Evolutionary conservation across 2,113 vertebrate species (phyloP), one percentile per base, ranked within the genome.

Genomic region (Elephas maximus): DNA sequence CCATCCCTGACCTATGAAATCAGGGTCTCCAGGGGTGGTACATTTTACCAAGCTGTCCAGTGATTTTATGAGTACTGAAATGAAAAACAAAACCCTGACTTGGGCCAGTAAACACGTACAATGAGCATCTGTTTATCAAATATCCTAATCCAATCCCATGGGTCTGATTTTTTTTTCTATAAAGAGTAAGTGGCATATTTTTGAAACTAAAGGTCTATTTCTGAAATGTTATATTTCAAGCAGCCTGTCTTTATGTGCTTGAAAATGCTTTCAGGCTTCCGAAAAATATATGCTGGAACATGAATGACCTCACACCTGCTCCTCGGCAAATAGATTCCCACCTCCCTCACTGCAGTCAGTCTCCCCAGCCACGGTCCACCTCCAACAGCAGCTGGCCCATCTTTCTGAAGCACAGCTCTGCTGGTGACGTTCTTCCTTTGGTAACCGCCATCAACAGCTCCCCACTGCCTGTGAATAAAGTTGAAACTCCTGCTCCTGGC

Each of bases 191-290:
- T 63, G 28, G 67, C 82, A 21, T 77, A 12, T 89, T 97, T 97
- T 89, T 79, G 62, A 48, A 74, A 63, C 48, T 89, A 48, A 21
- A 62, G 65, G 82, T 91, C 96, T 93, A 60, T 82, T 95, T 92
- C 83, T 63, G 81, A 94, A 73, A 88, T 86, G 67, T 73, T 84
- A 18, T 79, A 85, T 90, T 90, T 91, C 90, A 96, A 93, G 78
- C 21, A 84, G 79, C 45, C 73, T 71, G 21, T 79, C 85, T 93
- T 93, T 93, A 60, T 48, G n/a, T 71, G 33, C 88, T 45, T 37
- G 74, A 83, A 87, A 95, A 86, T 91, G 78, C 30, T 74, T 96
- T 94, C 26, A 45, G 44, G n/a, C 62, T 97, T 96, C 82, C 88
- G 62, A 91, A 96, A 96, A 73, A 87, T 53, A 83, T 6, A 48